phyloP scores from a whole-genome alignment of 2,797 vertebrate genomes.

The Sebastes trivittatus region DNA sequence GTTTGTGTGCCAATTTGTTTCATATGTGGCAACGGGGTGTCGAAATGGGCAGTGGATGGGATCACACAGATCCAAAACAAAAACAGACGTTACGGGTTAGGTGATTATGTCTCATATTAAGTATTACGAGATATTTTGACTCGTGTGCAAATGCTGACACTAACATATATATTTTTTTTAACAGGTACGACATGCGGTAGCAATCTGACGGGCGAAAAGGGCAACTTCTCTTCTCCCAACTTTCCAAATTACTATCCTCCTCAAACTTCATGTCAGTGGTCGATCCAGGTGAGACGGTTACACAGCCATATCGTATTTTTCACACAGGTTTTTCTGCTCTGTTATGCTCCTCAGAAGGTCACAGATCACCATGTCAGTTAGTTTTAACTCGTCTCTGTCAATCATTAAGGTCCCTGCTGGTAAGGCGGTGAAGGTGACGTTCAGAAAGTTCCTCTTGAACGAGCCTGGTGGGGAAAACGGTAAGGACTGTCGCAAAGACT shows the following conservation, averaged over 20 bases:
- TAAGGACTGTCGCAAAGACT: slow-evolving; percentile 86
- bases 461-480: slow-evolving; percentile 53
- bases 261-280: slow-evolving; percentile 83
- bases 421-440: slow-evolving; percentile 86
- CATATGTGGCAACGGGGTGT: no score
- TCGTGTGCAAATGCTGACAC: neutral
- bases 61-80: no score
- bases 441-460: slow-evolving; percentile 86
- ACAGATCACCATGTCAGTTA: neutral
- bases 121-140: no score
- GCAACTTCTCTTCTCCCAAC: slow-evolving; percentile 88
- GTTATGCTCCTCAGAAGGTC: neutral
- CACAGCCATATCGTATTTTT: neutral
- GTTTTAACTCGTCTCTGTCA: neutral
- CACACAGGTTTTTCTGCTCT: neutral
- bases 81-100: no score
- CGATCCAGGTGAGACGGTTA: slow-evolving; percentile 84
- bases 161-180: neutral
- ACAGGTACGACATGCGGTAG: slow-evolving; percentile 80
- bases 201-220: slow-evolving; percentile 64
- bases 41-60: no score
- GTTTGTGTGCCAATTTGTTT: no score
- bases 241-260: slow-evolving; percentile 92
- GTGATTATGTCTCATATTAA: no score
- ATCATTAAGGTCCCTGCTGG: slow-evolving; percentile 81